Evolutionary conservation across 2,888 invertebrate species (phyloP).

Genomic region (Neuroscelio doddi): DNA sequence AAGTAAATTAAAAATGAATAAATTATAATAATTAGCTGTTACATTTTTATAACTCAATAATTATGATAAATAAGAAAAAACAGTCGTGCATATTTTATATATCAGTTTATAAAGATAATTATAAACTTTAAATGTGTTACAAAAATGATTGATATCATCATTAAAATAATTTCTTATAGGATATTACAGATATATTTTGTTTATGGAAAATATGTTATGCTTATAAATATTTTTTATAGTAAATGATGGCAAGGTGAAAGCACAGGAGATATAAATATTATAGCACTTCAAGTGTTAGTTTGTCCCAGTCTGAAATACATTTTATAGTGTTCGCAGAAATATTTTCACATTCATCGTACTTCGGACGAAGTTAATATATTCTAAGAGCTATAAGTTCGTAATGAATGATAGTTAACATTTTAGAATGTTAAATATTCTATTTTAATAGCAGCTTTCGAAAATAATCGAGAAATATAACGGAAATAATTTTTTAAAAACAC

Average conservation of each 20-base stretch:
- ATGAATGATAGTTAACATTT: too few relatives aligned
- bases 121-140: too few relatives aligned
- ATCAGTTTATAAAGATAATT: too few relatives aligned
- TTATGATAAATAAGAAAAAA: too few relatives aligned
- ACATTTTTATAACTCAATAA: too few relatives aligned
- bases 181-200: not conserved
- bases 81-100: too few relatives aligned
- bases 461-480: not conserved
- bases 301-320: constrained; percentile 1
- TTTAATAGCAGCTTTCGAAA: not conserved
- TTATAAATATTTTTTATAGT: not conserved
- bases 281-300: too few relatives aligned
- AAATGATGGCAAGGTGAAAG: not conserved
- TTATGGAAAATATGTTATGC: not conserved
- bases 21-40: too few relatives aligned
- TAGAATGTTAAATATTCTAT: not conserved
- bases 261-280: not conserved
- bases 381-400: too few relatives aligned
- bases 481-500: too few relatives aligned
- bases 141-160: not conserved
- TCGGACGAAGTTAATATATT: too few relatives aligned
- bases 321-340: not conserved
- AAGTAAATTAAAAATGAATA: too few relatives aligned
- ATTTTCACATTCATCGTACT: not conserved
- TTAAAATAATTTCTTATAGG: not conserved